Base-by-base conservation (phyloP, 2,113 vertebrate genomes). In the Datnioides undecimradiatus region DNA sequence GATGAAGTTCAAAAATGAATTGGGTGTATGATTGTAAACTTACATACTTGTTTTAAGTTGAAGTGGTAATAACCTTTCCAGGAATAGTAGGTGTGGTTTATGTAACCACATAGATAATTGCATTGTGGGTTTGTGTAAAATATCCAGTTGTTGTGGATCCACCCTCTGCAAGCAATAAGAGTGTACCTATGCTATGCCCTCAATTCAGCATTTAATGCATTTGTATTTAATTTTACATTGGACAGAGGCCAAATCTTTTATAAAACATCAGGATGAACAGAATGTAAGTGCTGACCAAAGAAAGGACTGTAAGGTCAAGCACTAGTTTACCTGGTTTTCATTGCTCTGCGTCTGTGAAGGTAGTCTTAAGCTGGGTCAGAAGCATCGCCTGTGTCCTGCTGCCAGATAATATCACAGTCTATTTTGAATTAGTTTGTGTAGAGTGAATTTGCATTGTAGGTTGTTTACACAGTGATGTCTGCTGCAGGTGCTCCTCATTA, bases 401-500 rank as follows among this genome's bases (percentile, higher is more conserved):
- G 71, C 52, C 46, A 13, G 17, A 73, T 29, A 1, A 38, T 25
- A 25, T 49, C 46, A 9, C 41, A 33, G 29, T 41, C 62, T 80
- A 55, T 40, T 80, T 83, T 78, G 59, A 67, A 71, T 83, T 17
- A 11, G 46, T 87, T 76, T 75, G 67, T 45, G 51, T 48, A 21
- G 5, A 51, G 46, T 48, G 13, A 6, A 54, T 83, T 69, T 86
- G 67, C 58, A 59, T 77, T 25, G 46, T 16, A 27, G 34, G 41
- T 29, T 68, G 48, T 72, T 73, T 66, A 51, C 34, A 69, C 55
- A 46, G 48, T 54, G 38, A 3, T 31, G 23, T 51, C 25, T 38
- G 40, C 25, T 72, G 45, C 73, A 79, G 3, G 6, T 46, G 70
- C 17, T 86, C 17, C 25, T 46, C 58, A 27, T 68, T 64, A 63